phyloP scores from a whole-genome alignment of 2,888 invertebrate species.

The Epicampocera succincta region DNA sequence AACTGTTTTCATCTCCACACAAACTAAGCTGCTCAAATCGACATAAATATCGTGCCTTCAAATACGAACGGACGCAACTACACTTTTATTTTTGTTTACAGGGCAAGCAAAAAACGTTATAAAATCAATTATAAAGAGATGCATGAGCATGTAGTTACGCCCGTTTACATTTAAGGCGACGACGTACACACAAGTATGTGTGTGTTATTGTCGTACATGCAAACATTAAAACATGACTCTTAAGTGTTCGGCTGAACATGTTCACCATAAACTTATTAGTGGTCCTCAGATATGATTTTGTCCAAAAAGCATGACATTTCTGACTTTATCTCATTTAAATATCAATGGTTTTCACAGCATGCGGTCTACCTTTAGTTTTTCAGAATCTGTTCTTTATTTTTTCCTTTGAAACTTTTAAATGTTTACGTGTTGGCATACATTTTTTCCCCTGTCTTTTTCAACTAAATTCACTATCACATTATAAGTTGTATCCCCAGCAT shows the following conservation, averaged over 20 bases:
- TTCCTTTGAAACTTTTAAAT: slow-evolving; percentile 11
- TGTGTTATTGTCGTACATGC: neutral
- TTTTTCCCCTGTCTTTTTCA: slow-evolving; percentile 38
- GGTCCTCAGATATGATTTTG: slow-evolving; percentile 65
- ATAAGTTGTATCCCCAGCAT: slow-evolving; percentile 65
- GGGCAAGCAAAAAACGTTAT: no score
- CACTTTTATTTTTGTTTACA: no score
- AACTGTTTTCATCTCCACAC: no score
- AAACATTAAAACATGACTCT: neutral
- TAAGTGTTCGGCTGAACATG: neutral
- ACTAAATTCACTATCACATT: slow-evolving; percentile 55
- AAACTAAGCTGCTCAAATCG: no score
- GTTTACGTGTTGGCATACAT: slow-evolving; percentile 29
- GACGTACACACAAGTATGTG: no score
- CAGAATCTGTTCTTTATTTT: slow-evolving; percentile 16
- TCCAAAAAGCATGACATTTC: slow-evolving; percentile 68
- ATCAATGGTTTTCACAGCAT: slow-evolving; percentile 66
- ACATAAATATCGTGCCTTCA: no score
- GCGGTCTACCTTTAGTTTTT: slow-evolving; percentile 55
- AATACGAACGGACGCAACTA: no score
- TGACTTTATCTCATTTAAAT: slow-evolving; percentile 69
- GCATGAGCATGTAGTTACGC: no score
- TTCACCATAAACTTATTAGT: slow-evolving; percentile 34
- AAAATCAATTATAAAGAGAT: no score
- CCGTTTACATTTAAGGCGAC: no score